Evolutionary conservation across 2,797 vertebrate species (phyloP), one percentile per base, ranked within the genome.

Genomic region (Hippocampus kuda): DNA sequence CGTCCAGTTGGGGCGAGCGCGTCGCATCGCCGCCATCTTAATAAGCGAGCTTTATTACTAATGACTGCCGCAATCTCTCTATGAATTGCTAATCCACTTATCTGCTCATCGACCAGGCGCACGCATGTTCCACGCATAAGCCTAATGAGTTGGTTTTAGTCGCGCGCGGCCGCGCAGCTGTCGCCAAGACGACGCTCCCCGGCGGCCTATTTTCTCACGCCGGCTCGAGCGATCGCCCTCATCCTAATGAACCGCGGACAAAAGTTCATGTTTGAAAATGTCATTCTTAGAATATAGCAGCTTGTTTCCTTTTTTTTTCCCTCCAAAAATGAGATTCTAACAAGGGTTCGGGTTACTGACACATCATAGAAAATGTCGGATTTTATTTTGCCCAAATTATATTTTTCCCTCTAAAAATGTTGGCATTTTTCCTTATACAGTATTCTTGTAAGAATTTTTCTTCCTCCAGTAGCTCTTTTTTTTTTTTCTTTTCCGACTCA

Each of bases 201-300:
- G 67, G 75, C 73, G 78, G 70, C 63, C 1, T 24, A 60, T 71
- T 71, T 83, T 84, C 83, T 81, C 82, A 83, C 67, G 63, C 71
- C 46, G 44, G 12, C 61, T 24, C n/a, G 69, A 53, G 26, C 68
- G 56, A 78, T 79, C 80, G 2, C 44, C 38, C 22, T 54, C 54
- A 76, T 87, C 83, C 83, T 82, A 85, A 84, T 88, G 82, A 84
- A 67, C 41, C 61, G 51, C 73, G 59, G 49, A 82, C 80, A 46
- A 10, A n/a, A 54, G 53, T n/a, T 54, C 6, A 54, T 10, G 48
- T 51, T 18, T 16, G 48, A 2, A 48, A 48, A 48, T 48, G 44
- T 38, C 34, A 38, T 38, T 38, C 7, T 7, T 38, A 7, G 34
- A 38, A 38, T 38, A 38, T 38, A 38, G 34, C 34, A 13, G 9